These are phyloP conservation scores for Phytoseiulus persimilis DNA, from an alignment of 2,888 invertebrate genomes.

Conservation along the genomic window DNA sequence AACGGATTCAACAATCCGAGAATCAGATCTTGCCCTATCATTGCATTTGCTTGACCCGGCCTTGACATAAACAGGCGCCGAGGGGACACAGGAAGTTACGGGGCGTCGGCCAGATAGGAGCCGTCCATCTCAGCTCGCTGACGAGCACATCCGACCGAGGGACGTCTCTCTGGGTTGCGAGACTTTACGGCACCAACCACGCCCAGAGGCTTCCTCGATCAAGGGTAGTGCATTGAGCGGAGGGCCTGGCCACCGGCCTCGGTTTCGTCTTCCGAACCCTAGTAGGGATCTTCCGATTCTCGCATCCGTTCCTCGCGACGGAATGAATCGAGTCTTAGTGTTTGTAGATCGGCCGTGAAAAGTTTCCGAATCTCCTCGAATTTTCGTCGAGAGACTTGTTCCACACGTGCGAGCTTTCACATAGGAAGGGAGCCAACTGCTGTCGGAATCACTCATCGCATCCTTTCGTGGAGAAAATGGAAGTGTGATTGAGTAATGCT, in stretches of 20 bases:
- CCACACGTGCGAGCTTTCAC: no score
- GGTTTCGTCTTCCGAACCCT: neutral
- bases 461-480: no score
- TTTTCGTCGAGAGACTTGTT: no score
- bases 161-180: neutral
- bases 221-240: neutral
- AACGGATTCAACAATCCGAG: neutral
- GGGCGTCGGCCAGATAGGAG: neutral
- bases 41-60: neutral
- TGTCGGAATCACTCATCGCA: no score
- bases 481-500: no score
- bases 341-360: no score
- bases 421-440: no score
- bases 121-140: neutral
- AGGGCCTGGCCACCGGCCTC: neutral
- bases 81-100: neutral
- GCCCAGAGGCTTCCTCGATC: neutral
- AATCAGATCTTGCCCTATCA: neutral
- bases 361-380: no score
- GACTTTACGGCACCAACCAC: constrained; percentile 5
- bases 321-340: no score
- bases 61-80: neutral
- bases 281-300: no score
- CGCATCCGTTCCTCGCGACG: no score
- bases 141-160: neutral